Percentiles rank a stretch among this genome's conserved stretches.
These are phyloP conservation scores for Masnerella sp. DNA, from an alignment of 2,888 invertebrate species.

Conservation along the genomic window DNA sequence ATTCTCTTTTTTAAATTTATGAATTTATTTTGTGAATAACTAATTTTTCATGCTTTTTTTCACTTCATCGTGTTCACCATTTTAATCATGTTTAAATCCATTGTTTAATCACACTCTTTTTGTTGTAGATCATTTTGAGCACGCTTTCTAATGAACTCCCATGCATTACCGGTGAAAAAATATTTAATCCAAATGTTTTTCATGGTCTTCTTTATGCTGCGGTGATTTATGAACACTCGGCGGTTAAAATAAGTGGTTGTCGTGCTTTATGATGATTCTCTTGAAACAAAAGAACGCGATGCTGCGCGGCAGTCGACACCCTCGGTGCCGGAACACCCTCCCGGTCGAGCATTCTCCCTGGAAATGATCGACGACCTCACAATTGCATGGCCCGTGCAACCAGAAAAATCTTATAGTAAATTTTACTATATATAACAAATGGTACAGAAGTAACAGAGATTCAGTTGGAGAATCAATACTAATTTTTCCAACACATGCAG, in stretches of 20 bases:
- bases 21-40: too few species aligned
- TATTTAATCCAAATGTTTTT: constrained; percentile 22
- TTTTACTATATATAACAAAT: too few species aligned
- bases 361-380: constrained; percentile 60
- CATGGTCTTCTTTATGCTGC: constrained; percentile 9
- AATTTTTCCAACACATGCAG: too few species aligned
- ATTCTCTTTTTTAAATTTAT: too few species aligned
- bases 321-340: constrained; percentile 78
- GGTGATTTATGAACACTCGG: constrained; percentile 36
- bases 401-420: too few species aligned
- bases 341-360: constrained; percentile 78
- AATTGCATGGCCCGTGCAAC: constrained; percentile 38
- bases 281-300: constrained; percentile 71
- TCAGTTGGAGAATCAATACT: too few species aligned
- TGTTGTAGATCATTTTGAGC: constrained; percentile 10
- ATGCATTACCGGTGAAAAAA: constrained; percentile 1
- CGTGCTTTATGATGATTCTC: constrained; percentile 65
- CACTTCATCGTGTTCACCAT: too few species aligned
- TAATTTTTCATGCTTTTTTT: too few species aligned
- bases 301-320: constrained; percentile 79
- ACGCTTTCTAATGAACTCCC: not conserved
- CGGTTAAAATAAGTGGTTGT: constrained; percentile 40
- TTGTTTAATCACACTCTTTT: constrained; percentile 12
- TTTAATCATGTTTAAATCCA: not conserved
- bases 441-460: too few species aligned